These are phyloP conservation scores for Pycnomerus fuliginosus DNA, from an alignment of 2,888 invertebrate species.

Conservation along the genomic window DNA sequence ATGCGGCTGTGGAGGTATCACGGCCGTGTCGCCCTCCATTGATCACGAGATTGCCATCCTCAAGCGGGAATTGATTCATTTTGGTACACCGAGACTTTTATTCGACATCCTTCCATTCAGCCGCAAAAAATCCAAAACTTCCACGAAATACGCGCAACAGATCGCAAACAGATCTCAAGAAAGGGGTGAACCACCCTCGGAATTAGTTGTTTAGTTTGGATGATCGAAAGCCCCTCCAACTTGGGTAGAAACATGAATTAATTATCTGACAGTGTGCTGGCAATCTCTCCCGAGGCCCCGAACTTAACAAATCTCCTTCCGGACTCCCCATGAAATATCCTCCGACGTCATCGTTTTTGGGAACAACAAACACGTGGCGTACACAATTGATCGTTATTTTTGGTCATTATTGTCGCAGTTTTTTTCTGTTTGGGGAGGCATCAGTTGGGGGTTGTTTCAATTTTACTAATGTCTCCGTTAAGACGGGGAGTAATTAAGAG, in stretches of 20 bases:
- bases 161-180: too few species aligned
- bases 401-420: background rate
- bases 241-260: slow-evolving; percentile 44
- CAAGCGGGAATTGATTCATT: slow-evolving; percentile 53
- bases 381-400: slow-evolving; percentile 1
- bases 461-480: slow-evolving; percentile 15
- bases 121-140: too few species aligned
- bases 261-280: slow-evolving; percentile 41
- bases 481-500: slow-evolving; percentile 9
- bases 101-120: too few species aligned
- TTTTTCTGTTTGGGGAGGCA: slow-evolving; percentile 2
- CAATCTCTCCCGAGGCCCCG: slow-evolving; percentile 34
- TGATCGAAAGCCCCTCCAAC: slow-evolving; percentile 42
- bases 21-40: slow-evolving; percentile 48
- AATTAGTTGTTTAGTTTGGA: slow-evolving; percentile 40
- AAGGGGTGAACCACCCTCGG: slow-evolving; percentile 26
- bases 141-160: too few species aligned
- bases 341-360: slow-evolving; percentile 2
- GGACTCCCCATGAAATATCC: slow-evolving; percentile 18
- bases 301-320: slow-evolving; percentile 29
- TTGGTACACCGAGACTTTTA: slow-evolving; percentile 46
- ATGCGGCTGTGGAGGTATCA: slow-evolving; percentile 46
- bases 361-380: background rate
- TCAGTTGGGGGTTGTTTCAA: slow-evolving; percentile 2
- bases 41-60: slow-evolving; percentile 49